Conservation (phyloP, 1,140 invertebrate genomes). For the Matsumurasca onukii region DNA sequence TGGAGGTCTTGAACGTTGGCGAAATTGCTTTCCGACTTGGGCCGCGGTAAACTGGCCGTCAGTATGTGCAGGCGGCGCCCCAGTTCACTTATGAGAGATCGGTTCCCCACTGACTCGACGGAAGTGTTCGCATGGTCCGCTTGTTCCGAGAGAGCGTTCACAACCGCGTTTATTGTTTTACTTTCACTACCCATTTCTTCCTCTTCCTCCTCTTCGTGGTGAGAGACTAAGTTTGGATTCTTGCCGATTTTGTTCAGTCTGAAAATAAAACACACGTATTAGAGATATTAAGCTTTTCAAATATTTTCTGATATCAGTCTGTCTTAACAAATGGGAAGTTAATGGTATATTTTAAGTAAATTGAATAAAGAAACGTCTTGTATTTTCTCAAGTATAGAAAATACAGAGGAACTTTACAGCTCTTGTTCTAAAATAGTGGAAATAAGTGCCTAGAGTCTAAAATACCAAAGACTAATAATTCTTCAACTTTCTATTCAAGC, state of each 20-base stretch:
- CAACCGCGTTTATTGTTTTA: slow-evolving; percentile 88
- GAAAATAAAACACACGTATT: slow-evolving; percentile 40
- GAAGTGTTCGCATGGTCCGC: slow-evolving; percentile 78
- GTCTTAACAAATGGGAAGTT: no score
- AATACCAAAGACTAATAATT: no score
- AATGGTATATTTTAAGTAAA: no score
- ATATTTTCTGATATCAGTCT: no score
- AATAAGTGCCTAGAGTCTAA: no score
- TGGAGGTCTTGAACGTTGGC: slow-evolving; percentile 58
- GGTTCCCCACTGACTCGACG: slow-evolving; percentile 65
- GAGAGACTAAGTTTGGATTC: slow-evolving; percentile 94
- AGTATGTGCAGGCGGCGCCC: slow-evolving; percentile 52
- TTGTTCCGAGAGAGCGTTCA: slow-evolving; percentile 85
- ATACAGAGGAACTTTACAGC: no score
- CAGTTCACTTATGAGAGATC: slow-evolving; percentile 53
- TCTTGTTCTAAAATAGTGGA: no score
- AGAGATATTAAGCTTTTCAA: no score
- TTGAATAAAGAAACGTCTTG: no score
- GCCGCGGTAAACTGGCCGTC: slow-evolving; percentile 61
- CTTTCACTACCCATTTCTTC: slow-evolving; percentile 79
- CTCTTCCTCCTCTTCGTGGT: slow-evolving; percentile 69
- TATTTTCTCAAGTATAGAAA: no score
- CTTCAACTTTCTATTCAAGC: no score
- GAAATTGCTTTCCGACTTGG: slow-evolving; percentile 83
- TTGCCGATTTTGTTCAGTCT: slow-evolving; percentile 98